Evolutionary conservation across 2,113 vertebrate genomes (phyloP).

Genomic region (Andinoacara biseriatus): DNA sequence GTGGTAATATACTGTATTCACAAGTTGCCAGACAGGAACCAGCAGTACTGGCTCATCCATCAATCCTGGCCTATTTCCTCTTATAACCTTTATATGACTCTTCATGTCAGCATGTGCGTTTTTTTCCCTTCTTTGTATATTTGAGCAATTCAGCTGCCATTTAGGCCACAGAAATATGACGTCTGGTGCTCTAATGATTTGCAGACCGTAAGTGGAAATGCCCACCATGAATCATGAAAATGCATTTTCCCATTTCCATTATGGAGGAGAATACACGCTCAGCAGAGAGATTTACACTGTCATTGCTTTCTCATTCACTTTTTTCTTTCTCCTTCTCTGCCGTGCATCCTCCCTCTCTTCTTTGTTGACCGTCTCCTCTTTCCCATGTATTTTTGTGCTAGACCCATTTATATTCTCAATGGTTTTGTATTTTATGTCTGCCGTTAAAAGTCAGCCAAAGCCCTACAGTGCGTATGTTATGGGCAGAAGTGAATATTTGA

Average conservation of each 20-base stretch:
- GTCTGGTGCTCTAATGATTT: slow-evolving; percentile 75
- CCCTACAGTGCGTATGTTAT: neutral
- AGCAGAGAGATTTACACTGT: slow-evolving; percentile 69
- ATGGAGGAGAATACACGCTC: slow-evolving; percentile 63
- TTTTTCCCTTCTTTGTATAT: slow-evolving; percentile 10
- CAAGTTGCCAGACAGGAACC: slow-evolving; percentile 30
- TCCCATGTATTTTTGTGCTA: slow-evolving; percentile 9
- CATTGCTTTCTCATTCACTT: slow-evolving; percentile 52
- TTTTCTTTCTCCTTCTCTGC: slow-evolving; percentile 17
- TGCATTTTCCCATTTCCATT: slow-evolving; percentile 75
- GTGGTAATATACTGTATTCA: slow-evolving; percentile 33
- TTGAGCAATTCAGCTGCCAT: slow-evolving; percentile 57
- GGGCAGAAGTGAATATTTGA: slow-evolving; percentile 15
- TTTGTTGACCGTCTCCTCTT: slow-evolving; percentile 10
- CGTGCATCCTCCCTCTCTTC: slow-evolving; percentile 4
- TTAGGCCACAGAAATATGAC: slow-evolving; percentile 72
- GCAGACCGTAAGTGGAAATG: slow-evolving; percentile 73
- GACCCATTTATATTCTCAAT: slow-evolving; percentile 39
- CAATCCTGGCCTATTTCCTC: slow-evolving; percentile 22
- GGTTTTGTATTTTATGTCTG: slow-evolving; percentile 15
- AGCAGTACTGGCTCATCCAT: slow-evolving; percentile 26
- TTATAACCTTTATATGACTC: slow-evolving; percentile 28
- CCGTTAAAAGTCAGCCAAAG: slow-evolving; percentile 10
- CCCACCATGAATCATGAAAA: slow-evolving; percentile 77
- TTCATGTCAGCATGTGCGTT: neutral